Conservation (phyloP, 2,888 invertebrate genomes). For the Amorpha juglandis region DNA sequence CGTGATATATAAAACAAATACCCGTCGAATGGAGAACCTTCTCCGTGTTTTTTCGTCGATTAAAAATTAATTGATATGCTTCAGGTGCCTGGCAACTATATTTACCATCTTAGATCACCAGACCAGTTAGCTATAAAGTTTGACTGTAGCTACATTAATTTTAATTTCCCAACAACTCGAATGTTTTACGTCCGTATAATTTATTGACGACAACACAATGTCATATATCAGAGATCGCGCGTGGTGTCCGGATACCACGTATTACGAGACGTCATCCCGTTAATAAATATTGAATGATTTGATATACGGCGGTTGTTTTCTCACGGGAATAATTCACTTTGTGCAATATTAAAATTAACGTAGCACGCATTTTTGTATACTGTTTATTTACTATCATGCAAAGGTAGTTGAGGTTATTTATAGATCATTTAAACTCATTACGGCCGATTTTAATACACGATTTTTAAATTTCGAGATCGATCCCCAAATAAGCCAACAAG, state of each 20-base stretch:
- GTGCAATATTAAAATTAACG: constrained; percentile 14
- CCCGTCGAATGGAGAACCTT: no score
- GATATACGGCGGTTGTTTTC: constrained; percentile 40
- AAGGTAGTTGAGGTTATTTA: no score
- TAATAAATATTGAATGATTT: constrained; percentile 45
- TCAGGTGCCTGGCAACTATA: no score
- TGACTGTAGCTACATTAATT: not conserved
- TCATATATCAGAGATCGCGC: constrained; percentile 22
- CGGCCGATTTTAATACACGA: no score
- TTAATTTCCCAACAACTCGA: not conserved
- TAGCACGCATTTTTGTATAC: not conserved
- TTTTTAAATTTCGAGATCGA: no score
- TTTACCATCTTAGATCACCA: no score
- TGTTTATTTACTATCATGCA: not conserved
- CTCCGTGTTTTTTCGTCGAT: no score
- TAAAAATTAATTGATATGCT: no score
- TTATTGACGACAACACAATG: constrained; percentile 8
- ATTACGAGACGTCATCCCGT: constrained; percentile 41
- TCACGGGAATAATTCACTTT: constrained; percentile 31
- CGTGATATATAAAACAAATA: no score
- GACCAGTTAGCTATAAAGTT: not conserved
- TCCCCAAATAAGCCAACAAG: no score
- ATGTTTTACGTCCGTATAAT: not conserved
- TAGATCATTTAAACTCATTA: no score
- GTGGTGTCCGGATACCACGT: constrained; percentile 42